phyloP scores from a whole-genome alignment of 1,140 invertebrate genomes.

The Prorops nasuta region DNA sequence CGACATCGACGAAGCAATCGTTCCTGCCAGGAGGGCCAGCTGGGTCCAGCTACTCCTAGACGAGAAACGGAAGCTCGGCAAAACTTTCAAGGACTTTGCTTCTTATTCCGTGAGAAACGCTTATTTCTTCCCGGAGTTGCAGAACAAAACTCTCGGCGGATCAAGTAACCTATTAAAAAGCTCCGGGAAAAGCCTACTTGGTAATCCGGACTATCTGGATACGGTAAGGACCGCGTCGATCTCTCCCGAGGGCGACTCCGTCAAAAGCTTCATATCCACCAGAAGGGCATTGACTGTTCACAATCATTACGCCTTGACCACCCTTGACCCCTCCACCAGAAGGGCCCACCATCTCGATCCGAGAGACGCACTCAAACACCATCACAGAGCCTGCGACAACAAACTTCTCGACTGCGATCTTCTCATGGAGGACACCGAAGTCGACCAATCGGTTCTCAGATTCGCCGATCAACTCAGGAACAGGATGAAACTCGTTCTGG shows the following conservation, averaged over 20 bases:
- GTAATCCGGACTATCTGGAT: slow-evolving; percentile 53
- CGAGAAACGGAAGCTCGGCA: slow-evolving; percentile 39
- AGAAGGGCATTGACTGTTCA: slow-evolving; percentile 67
- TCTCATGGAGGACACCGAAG: slow-evolving; percentile 37
- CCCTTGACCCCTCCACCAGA: slow-evolving; percentile 58
- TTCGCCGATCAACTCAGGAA: slow-evolving; percentile 38
- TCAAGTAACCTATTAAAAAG: slow-evolving; percentile 31
- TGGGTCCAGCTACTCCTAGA: slow-evolving; percentile 58
- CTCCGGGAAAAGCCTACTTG: slow-evolving; percentile 22
- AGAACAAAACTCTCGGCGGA: slow-evolving; percentile 22
- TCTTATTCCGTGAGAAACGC: slow-evolving; percentile 67
- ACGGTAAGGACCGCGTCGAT: slow-evolving; percentile 58
- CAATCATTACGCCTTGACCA: slow-evolving; percentile 71
- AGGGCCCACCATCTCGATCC: slow-evolving; percentile 52
- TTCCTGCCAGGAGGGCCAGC: slow-evolving; percentile 60
- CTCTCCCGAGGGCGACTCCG: slow-evolving; percentile 65
- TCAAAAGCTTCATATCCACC: slow-evolving; percentile 71
- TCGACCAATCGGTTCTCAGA: slow-evolving; percentile 40
- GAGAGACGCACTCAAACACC: slow-evolving; percentile 43
- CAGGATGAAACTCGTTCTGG: slow-evolving; percentile 33
- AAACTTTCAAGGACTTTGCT: slow-evolving; percentile 53
- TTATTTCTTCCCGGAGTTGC: slow-evolving; percentile 61
- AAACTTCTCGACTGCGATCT: slow-evolving; percentile 43
- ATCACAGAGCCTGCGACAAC: slow-evolving; percentile 43
- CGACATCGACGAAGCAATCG: slow-evolving; percentile 71